Base-by-base conservation (phyloP, 2,113 vertebrate species). In the Nannospalax galili region DNA sequence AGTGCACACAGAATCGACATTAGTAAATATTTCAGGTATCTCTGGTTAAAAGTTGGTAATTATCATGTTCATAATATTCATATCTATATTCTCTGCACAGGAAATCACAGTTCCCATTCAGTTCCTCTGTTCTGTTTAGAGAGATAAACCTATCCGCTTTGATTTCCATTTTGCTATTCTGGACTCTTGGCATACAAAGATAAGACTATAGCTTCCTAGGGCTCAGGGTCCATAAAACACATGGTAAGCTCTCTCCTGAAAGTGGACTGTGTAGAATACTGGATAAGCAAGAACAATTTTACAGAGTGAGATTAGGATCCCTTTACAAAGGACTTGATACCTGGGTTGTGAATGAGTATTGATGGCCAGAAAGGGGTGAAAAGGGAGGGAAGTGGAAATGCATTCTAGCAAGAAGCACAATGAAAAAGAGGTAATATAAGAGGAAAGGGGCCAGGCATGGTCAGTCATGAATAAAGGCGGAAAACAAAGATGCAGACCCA, bases 161-260 rank as follows among this genome's bases (percentile, higher is more conserved):
- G 48, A 9, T 84, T 62, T 64, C 35, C 58, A 64, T 26, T 64
- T 20, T 42, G 56, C 62, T 91, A 28, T 28, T 65, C 42, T 74
- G 58, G 26, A 64, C 15, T 87, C 58, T 94, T 35, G 77, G n/a
- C 45, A 72, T 45, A 67, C 52, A 92, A 82, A 87, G 42, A 96
- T 35, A 70, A 88, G 97, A 95, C 40, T 28, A 81, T n/a, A 92
- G 88, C 42, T 78, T 82, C 58, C 91, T 74, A 56, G 79, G 10
- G 52, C 11, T 95, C 84, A 84, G 52, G 28, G 45, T 85, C 20
- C 84, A 80, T 75, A 74, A 91, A 97, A 73, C 40, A 60, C 42
- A 84, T 3, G 24, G 70, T 16, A 79, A 82, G 42, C 22, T 35
- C 42, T 67, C 52, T 67, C 65, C 73, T 24, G 75, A 72, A 64